Base-by-base conservation (phyloP, 2,797 vertebrate genomes). In the Pangasius krempfi region DNA sequence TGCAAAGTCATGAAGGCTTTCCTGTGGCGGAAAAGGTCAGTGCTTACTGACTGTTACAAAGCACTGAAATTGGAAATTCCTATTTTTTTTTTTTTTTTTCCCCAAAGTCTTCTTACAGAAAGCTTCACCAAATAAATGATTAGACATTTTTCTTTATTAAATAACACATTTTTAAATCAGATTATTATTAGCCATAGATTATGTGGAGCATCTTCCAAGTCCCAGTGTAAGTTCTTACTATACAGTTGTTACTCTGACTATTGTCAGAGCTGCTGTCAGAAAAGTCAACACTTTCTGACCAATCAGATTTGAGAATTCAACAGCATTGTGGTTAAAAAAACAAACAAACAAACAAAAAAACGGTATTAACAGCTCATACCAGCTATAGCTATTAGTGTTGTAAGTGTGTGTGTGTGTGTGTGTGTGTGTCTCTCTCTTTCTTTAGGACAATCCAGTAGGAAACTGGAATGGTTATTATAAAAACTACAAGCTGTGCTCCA, bases 391-490 rank as follows among this genome's bases (percentile, higher is more conserved):
- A 10, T 64, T 84, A 33, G 27, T 52, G 27, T 68, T 66, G 2
- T 30, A 30, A 30, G 62, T 47, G 16, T 84, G 30, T 40, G 18
- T 50, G 52, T 50, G 64, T 86, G 14, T 64, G 5, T 88, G n/a
- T 84, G 50, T 92, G 25, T 40, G 62, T 50, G 16, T 40, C 37
- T 40, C 40, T 84, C 44, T 44, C 44, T 91, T 9, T 89, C 44
- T 91, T 30, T 91, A 97, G 97, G 97, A 97, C 62, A 27, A 86
- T 56, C 94, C 96, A 0, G 90, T 91, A 0, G 96, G 96, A 2
- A 90, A 92, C 37, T 97, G 96, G 96, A 94, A 97, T 20, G 96
- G 96, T 0, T 1, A 0, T 62, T 94, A 93, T 90, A 96, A 91
- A 4, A 93, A 89, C 62, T 92, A 94, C 85, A 93, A 80, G 90